These are phyloP conservation scores for Cynodonichthys magdalenae DNA, from an alignment of 2,797 vertebrate species.

Conservation along the genomic window DNA sequence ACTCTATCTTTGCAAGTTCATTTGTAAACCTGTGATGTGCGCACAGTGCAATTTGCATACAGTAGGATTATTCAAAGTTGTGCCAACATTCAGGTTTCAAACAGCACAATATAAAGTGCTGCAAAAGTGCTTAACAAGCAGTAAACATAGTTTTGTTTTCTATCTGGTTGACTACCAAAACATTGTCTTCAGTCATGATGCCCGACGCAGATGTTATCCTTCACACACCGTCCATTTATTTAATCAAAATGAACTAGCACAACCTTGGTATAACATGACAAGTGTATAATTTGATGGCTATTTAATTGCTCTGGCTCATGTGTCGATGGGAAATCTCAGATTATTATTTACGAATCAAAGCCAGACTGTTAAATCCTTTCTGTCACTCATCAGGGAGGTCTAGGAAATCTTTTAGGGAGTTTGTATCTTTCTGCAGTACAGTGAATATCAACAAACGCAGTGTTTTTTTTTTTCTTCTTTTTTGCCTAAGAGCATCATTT, in stretches of 20 bases:
- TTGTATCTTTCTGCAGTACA: not conserved
- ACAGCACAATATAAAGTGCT: not conserved
- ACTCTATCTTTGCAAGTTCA: not conserved
- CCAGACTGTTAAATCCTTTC: not conserved
- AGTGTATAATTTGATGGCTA: conserved; percentile 15
- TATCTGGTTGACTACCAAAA: not conserved
- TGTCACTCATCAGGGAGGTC: not conserved
- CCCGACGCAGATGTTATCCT: not conserved
- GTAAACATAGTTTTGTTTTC: not conserved
- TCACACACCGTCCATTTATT: not conserved
- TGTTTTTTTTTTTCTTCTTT: not conserved
- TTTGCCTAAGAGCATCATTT: conserved; percentile 16
- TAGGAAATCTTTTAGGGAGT: conserved; percentile 3
- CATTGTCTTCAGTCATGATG: not conserved
- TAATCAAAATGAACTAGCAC: conserved; percentile 16
- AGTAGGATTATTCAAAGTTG: not conserved
- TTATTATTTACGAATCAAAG: not conserved
- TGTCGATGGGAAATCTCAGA: not conserved
- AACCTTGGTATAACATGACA: not conserved
- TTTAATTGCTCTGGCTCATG: not conserved
- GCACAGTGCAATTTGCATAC: not conserved
- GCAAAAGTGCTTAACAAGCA: not conserved
- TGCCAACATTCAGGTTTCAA: not conserved
- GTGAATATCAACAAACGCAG: not conserved
- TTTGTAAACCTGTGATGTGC: not conserved